These are phyloP conservation scores for Phylloscopus collybita DNA, from an alignment of 2,797 vertebrate genomes.

Conservation along the genomic window DNA sequence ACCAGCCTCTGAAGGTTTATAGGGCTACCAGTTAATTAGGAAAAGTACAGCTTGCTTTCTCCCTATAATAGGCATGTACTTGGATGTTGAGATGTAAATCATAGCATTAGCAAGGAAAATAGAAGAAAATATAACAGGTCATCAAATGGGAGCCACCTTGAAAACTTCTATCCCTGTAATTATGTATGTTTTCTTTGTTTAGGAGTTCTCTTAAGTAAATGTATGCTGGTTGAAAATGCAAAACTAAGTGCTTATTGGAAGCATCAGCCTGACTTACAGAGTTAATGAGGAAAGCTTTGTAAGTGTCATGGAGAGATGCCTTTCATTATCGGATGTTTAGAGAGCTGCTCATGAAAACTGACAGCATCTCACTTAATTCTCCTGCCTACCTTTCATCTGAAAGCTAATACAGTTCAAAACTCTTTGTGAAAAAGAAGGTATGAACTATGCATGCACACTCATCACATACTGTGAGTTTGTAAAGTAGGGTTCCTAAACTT, in stretches of 20 bases:
- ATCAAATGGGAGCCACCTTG: neutral
- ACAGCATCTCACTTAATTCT: neutral
- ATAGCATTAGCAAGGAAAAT: conserved; percentile 31
- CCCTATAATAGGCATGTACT: neutral
- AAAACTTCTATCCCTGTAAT: neutral
- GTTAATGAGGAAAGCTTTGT: neutral
- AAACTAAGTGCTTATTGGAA: neutral
- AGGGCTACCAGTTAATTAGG: neutral
- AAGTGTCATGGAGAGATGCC: neutral
- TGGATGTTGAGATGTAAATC: conserved; percentile 5
- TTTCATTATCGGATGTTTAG: neutral
- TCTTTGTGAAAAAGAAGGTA: neutral
- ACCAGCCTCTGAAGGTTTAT: neutral
- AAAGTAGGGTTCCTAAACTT: neutral
- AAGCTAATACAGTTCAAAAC: neutral
- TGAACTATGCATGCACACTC: neutral
- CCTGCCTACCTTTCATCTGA: neutral
- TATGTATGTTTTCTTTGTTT: neutral
- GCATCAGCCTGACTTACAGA: neutral
- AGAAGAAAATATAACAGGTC: neutral
- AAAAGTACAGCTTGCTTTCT: neutral
- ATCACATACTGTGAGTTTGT: neutral
- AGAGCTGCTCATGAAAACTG: neutral
- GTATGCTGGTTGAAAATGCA: neutral
- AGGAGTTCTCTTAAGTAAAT: neutral